Percentiles rank a stretch among this genome's conserved stretches.
phyloP scores from a whole-genome alignment of 35 echinoderm and acorn worm species.

The Strongylocentrotus purpuratus region DNA sequence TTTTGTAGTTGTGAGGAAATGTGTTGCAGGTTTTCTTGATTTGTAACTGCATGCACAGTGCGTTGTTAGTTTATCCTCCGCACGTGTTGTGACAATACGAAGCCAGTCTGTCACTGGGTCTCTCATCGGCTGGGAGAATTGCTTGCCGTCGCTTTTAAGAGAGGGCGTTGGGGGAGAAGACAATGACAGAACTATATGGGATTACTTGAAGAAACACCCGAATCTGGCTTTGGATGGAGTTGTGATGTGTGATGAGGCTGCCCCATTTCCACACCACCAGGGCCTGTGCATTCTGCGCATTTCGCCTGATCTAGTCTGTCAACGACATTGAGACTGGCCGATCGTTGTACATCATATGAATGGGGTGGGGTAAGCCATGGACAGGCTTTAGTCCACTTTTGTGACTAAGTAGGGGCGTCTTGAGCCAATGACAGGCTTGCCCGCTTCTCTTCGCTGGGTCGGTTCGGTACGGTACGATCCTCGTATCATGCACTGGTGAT shows the following conservation, averaged over 20 bases:
- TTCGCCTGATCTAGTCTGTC: slow-evolving; percentile 33
- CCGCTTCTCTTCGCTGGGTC: neutral
- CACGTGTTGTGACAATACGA: slow-evolving; percentile 1
- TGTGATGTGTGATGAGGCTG: neutral
- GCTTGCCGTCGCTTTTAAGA: neutral
- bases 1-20: neutral
- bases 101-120: slow-evolving; percentile 7
- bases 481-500: neutral
- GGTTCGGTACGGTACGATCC: neutral
- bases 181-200: slow-evolving; percentile 16
- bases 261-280: neutral
- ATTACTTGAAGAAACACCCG: neutral
- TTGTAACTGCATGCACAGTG: neutral
- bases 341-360: neutral
- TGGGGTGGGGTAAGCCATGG: neutral
- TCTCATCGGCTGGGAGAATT: neutral
- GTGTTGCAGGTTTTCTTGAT: neutral
- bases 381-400: slow-evolving; percentile 13
- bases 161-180: slow-evolving; percentile 5
- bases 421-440: neutral
- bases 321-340: neutral
- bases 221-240: neutral
- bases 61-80: neutral
- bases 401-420: neutral
- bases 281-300: slow-evolving; percentile 21